A percentile compares a stretch with the other conserved stretches of the same genome.
These are phyloP conservation scores for Mus caroli DNA, from an alignment of 2,797 vertebrate genomes.

Conservation along the genomic window DNA sequence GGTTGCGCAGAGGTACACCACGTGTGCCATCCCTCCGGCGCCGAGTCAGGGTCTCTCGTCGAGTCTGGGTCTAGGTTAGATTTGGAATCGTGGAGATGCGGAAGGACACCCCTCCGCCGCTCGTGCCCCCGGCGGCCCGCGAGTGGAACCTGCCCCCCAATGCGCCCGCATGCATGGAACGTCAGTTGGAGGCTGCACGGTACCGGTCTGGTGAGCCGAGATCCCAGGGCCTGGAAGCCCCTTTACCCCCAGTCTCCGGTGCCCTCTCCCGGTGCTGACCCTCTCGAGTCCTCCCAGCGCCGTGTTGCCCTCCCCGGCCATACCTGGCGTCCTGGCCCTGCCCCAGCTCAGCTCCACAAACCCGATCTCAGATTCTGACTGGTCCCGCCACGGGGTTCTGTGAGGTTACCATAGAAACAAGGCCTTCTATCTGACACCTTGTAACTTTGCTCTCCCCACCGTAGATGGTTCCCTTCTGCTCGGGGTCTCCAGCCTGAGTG, in stretches of 20 bases:
- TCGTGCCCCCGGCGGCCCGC: constrained; percentile 59
- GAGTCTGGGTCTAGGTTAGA: not conserved
- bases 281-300: not conserved
- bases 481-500: constrained; percentile 94
- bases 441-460: not conserved
- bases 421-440: constrained; percentile 10
- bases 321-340: not conserved
- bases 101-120: constrained; percentile 52
- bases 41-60: fast-evolving
- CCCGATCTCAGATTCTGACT: not conserved
- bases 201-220: constrained; percentile 92
- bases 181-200: constrained; percentile 92
- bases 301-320: not conserved
- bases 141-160: constrained; percentile 95
- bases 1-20: constrained; percentile 54
- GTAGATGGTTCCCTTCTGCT: constrained; percentile 95
- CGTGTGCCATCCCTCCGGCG: not conserved
- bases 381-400: not conserved
- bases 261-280: not conserved
- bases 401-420: constrained; percentile 71
- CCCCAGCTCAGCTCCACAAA: not conserved
- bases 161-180: constrained; percentile 97
- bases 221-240: constrained; percentile 36
- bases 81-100: constrained; percentile 62
- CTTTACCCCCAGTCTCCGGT: not conserved